Conservation (phyloP, 2,797 vertebrate species). For the Sternarchorhynchus goeldii region DNA sequence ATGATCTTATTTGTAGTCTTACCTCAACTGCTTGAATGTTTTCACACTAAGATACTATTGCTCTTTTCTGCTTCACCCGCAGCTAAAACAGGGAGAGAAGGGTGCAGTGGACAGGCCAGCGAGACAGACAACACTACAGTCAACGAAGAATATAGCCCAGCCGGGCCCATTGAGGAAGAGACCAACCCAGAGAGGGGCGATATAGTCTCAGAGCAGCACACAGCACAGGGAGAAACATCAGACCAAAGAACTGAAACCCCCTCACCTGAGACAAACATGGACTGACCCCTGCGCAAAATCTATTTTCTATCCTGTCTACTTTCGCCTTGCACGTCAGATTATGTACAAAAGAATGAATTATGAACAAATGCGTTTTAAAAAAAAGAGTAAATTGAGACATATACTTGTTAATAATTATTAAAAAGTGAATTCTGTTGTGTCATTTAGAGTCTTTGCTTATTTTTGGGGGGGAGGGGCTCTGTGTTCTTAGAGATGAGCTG, state of each 20-base stretch:
- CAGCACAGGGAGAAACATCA: conserved; percentile 68
- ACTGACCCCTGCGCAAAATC: conserved; percentile 70
- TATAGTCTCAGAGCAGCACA: conserved; percentile 63
- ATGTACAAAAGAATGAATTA: conserved; percentile 76
- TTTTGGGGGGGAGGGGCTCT: conserved; percentile 1
- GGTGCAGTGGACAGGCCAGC: conserved; percentile 34
- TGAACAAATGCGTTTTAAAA: conserved; percentile 65
- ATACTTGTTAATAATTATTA: conserved; percentile 78
- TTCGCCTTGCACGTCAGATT: conserved; percentile 80
- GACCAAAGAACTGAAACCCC: conserved; percentile 79
- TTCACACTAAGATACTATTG: conserved; percentile 6
- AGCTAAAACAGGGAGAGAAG: conserved; percentile 51
- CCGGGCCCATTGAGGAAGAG: conserved; percentile 40
- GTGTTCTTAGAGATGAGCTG: not conserved
- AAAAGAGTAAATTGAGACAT: conserved; percentile 73
- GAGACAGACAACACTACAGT: conserved; percentile 48
- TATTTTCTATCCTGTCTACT: conserved; percentile 77
- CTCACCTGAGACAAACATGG: conserved; percentile 64
- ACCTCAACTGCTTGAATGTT: not conserved
- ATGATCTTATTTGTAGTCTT: not conserved
- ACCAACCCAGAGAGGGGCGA: conserved; percentile 60
- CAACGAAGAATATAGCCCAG: conserved; percentile 41
- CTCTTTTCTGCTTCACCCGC: conserved; percentile 31
- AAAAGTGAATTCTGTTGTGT: conserved; percentile 74
- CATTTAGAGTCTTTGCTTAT: conserved; percentile 49